These are phyloP conservation scores for Agapornis canus DNA, from an alignment of 2,797 vertebrate genomes.

Conservation along the genomic window DNA sequence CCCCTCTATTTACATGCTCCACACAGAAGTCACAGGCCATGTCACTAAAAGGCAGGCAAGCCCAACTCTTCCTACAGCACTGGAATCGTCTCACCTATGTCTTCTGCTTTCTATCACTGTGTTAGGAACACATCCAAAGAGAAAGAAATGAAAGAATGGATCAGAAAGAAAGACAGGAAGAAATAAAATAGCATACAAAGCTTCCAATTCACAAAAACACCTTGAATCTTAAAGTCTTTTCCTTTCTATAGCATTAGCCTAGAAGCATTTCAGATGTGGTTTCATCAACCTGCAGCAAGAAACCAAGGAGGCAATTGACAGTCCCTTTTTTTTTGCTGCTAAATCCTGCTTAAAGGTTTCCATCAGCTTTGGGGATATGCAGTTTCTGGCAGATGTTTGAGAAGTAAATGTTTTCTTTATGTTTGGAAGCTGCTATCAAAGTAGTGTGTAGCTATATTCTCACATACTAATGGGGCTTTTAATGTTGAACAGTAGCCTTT, in stretches of 20 bases:
- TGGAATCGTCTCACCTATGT: not conserved
- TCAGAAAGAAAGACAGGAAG: not conserved
- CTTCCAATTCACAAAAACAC: not conserved
- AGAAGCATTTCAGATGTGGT: not conserved
- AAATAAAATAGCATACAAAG: not conserved
- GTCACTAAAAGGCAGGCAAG: not conserved
- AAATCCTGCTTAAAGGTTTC: not conserved
- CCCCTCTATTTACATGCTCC: fast-evolving
- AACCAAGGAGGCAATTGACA: not conserved
- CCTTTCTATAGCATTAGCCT: not conserved
- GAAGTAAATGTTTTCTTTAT: not conserved
- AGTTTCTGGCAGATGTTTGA: not conserved
- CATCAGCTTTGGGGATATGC: not conserved
- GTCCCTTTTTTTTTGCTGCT: not conserved
- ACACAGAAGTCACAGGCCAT: not conserved
- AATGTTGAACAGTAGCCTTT: not conserved
- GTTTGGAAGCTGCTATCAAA: not conserved
- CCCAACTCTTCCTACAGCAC: not conserved
- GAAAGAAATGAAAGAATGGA: not conserved
- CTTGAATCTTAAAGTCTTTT: not conserved
- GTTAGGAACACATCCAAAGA: not conserved
- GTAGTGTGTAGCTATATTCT: not conserved
- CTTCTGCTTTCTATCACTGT: not conserved
- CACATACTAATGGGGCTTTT: not conserved
- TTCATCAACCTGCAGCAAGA: not conserved